Evolutionary conservation across 2,888 invertebrate genomes (phyloP).

Genomic region (Paralinhomoeus sp.): DNA sequence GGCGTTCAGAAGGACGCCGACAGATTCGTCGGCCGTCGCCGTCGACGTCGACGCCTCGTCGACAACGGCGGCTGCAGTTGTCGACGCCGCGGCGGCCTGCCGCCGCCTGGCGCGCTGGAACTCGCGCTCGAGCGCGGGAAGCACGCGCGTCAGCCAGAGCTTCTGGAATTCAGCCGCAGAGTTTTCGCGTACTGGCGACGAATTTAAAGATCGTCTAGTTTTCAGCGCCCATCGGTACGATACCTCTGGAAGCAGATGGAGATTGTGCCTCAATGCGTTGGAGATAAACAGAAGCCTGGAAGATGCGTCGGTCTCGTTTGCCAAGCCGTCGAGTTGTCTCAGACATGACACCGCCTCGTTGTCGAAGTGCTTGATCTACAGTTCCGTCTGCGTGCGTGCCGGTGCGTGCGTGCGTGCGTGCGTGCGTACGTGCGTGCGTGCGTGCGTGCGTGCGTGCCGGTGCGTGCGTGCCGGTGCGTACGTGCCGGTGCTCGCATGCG

Average conservation of each 20-base stretch:
- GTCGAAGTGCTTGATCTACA: constrained; percentile 38
- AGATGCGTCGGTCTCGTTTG: constrained; percentile 50
- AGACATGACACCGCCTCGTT: constrained; percentile 73
- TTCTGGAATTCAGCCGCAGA: constrained; percentile 7
- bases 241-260: constrained; percentile 56
- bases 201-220: too few species aligned
- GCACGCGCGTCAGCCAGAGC: constrained; percentile 20
- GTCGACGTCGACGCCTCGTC: too few species aligned
- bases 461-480: too few species aligned
- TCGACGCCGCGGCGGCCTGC: background rate
- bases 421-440: too few species aligned
- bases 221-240: background rate
- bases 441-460: too few species aligned
- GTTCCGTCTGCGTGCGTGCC: too few species aligned
- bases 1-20: constrained; percentile 11
- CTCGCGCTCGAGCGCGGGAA: constrained; percentile 17
- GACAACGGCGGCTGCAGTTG: too few species aligned
- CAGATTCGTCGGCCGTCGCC: too few species aligned
- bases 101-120: constrained; percentile 7
- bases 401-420: too few species aligned
- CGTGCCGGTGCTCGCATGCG: too few species aligned
- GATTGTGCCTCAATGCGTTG: constrained; percentile 51
- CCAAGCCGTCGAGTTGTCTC: constrained; percentile 71
- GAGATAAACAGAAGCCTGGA: constrained; percentile 73
- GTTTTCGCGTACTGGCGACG: too few species aligned